A percentile compares a stretch with the other conserved stretches of the same genome.
phyloP scores from a whole-genome alignment of 2,113 vertebrate genomes.

The Rhabdomys dilectus region DNA sequence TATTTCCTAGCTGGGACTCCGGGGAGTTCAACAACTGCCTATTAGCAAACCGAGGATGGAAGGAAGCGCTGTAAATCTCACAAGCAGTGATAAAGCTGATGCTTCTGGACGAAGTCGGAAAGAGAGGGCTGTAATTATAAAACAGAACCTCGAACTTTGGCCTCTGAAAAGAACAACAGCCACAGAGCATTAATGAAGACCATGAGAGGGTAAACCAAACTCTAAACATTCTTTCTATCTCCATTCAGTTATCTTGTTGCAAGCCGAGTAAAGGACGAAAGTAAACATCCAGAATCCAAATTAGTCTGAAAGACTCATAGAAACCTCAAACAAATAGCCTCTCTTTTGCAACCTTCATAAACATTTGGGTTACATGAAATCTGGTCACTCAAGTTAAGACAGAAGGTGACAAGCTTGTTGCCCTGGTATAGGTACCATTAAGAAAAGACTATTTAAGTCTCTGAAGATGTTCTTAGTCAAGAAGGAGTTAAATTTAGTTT shows the following conservation, averaged over 20 bases:
- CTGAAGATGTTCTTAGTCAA: neutral
- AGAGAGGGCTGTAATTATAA: constrained; percentile 78
- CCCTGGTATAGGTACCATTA: neutral
- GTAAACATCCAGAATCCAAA: constrained; percentile 73
- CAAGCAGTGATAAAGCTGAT: constrained; percentile 84
- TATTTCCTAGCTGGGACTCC: constrained; percentile 82
- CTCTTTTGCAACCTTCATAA: constrained; percentile 39
- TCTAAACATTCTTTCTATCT: constrained; percentile 74
- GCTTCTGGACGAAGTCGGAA: constrained; percentile 82
- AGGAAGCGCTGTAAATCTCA: constrained; percentile 86
- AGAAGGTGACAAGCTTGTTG: neutral
- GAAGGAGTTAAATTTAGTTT: neutral
- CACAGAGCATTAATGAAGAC: constrained; percentile 77
- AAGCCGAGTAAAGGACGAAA: constrained; percentile 68
- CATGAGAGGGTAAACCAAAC: constrained; percentile 69
- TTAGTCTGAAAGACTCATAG: constrained; percentile 64
- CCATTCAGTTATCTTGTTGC: constrained; percentile 66
- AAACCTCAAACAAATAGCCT: constrained; percentile 65
- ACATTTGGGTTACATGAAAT: constrained; percentile 51
- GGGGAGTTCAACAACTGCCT: constrained; percentile 84
- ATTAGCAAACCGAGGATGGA: constrained; percentile 86
- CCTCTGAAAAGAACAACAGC: constrained; percentile 79
- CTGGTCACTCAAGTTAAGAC: constrained; percentile 7
- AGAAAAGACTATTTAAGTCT: neutral
- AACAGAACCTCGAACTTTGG: constrained; percentile 78